Conservation (phyloP, 2,888 invertebrate genomes). For the Lydus trimaculatus region DNA sequence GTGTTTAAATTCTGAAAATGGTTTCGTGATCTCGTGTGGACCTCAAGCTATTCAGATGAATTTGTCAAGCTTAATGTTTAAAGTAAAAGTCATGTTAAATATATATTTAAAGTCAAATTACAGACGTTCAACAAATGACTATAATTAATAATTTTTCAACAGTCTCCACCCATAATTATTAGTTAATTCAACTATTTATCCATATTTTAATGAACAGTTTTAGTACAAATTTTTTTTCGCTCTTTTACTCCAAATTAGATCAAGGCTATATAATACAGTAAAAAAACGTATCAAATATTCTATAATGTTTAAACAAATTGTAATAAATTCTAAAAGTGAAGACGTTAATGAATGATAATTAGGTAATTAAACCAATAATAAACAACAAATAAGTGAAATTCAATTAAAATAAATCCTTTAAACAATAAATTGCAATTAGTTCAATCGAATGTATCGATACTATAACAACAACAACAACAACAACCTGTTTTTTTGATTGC, state of each 20-base stretch:
- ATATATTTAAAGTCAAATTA: slow-evolving; percentile 30
- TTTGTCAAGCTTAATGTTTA: slow-evolving; percentile 31
- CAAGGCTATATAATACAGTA: slow-evolving; percentile 22
- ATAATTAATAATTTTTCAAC: slow-evolving; percentile 27
- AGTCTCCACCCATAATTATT: background rate
- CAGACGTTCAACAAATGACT: slow-evolving; percentile 24
- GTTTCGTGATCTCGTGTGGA: slow-evolving; percentile 17
- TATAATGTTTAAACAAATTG: too few relatives aligned
- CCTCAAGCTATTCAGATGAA: slow-evolving; percentile 25
- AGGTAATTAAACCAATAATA: slow-evolving; percentile 39
- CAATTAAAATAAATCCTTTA: slow-evolving; percentile 54
- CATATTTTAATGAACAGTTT: background rate
- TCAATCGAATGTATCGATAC: slow-evolving; percentile 48
- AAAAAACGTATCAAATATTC: too few relatives aligned
- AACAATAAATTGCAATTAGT: slow-evolving; percentile 57
- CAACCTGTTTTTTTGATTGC: slow-evolving; percentile 44
- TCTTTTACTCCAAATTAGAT: slow-evolving; percentile 20
- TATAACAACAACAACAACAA: background rate
- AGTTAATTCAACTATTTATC: background rate
- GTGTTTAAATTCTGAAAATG: slow-evolving; percentile 22
- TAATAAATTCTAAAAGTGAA: slow-evolving; percentile 19
- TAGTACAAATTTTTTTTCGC: background rate
- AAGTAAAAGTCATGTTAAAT: slow-evolving; percentile 22
- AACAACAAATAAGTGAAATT: slow-evolving; percentile 50
- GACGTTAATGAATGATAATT: slow-evolving; percentile 37